A percentile compares a stretch with the other conserved stretches of the same genome.
Conservation (phyloP, 1,140 invertebrate species). For the Protaetia brevitarsis region DNA sequence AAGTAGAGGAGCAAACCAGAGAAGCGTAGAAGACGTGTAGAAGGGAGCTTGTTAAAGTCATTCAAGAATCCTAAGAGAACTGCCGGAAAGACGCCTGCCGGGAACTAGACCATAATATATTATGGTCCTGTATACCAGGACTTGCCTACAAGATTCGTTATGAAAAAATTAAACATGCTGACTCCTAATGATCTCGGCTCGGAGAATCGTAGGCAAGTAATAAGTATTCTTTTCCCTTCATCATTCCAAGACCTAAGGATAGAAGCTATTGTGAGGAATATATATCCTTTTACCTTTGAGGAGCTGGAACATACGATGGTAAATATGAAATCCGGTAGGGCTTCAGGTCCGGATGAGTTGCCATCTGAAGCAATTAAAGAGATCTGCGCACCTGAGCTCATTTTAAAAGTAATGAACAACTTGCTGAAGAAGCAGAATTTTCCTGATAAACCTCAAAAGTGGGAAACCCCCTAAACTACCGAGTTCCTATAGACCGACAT, state of each 20-base stretch:
- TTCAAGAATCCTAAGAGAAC: background rate
- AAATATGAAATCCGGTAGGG: conserved; percentile 27
- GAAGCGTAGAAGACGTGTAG: background rate
- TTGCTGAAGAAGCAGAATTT: conserved; percentile 24
- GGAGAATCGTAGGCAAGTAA: background rate
- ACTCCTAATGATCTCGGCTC: background rate
- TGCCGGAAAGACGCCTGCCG: background rate
- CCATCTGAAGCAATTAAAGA: conserved; percentile 23
- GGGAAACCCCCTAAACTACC: too few relatives aligned
- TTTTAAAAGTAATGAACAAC: conserved; percentile 22
- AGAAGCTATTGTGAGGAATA: background rate
- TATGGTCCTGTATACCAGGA: too few relatives aligned
- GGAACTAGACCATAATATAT: background rate
- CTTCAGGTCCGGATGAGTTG: conserved; percentile 30
- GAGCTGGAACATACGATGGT: conserved; percentile 17
- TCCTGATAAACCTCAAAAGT: too few relatives aligned
- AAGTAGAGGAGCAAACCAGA: background rate
- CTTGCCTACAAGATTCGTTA: background rate
- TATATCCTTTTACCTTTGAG: conserved; percentile 17
- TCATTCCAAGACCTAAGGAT: background rate
- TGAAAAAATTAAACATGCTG: background rate
- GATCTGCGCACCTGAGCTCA: background rate
- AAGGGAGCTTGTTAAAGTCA: background rate
- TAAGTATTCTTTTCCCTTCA: background rate
- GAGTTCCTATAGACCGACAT: too few relatives aligned